phyloP scores from a whole-genome alignment of 2,113 vertebrate genomes.

The Meriones unguiculatus region DNA sequence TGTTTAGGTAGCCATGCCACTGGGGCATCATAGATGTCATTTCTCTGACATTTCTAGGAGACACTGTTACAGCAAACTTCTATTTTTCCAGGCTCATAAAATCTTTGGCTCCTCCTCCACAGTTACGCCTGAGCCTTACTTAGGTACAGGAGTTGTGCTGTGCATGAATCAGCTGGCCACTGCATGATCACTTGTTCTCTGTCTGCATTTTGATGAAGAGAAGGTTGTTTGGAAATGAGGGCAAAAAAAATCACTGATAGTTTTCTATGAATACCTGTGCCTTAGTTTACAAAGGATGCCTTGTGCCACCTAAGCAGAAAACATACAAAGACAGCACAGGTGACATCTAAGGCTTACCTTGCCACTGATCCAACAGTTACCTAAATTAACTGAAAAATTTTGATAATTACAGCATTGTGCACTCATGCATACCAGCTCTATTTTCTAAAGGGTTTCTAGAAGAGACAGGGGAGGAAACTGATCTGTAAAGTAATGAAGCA shows the following conservation, averaged over 20 bases:
- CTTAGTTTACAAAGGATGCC: neutral
- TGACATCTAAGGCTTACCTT: slow-evolving; percentile 13
- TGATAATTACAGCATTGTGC: slow-evolving; percentile 41
- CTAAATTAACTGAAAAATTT: slow-evolving; percentile 41
- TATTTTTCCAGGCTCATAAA: neutral
- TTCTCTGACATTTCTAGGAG: neutral
- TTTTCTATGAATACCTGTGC: slow-evolving; percentile 4
- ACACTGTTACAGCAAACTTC: neutral
- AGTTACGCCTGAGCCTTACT: neutral
- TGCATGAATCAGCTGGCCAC: neutral
- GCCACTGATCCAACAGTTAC: neutral
- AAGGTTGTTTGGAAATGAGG: slow-evolving; percentile 21
- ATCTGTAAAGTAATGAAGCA: neutral
- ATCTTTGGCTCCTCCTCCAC: neutral
- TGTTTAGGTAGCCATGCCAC: neutral
- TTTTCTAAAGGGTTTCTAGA: neutral
- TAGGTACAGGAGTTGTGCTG: neutral
- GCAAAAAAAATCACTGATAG: neutral
- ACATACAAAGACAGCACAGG: neutral
- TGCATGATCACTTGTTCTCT: neutral
- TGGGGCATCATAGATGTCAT: too few species aligned
- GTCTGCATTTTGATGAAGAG: neutral
- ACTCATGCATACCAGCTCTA: neutral
- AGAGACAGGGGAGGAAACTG: neutral
- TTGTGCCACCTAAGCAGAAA: neutral